Evolutionary conservation across 1,140 invertebrate species (phyloP), one percentile per base, ranked within the genome.

Genomic region (Callitettix versicolor): DNA sequence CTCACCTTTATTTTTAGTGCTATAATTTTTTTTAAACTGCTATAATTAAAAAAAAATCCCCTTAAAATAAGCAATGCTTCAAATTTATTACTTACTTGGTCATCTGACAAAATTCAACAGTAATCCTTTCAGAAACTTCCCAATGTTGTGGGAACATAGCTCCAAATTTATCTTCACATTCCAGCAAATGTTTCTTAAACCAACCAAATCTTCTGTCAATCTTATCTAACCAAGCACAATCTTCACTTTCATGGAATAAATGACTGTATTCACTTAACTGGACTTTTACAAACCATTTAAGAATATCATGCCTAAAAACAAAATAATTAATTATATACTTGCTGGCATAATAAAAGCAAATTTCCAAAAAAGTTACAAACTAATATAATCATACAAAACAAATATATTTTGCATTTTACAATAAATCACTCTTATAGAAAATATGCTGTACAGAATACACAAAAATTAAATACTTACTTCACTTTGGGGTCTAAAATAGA

Each of bases 171-270:
- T 95, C 88, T 69, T 99, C 95, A 73, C 98, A 98, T 60, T 95
- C 87, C 0, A 98, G 79, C n/a, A 98, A 72, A 69, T 95, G 91
- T 24, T 86, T 80, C 66, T 98, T 97, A n/a, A 98, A 84, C 96
- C 96, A 99, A 1, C 85, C 82, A 71, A 95, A 97, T 30, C 96
- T 76, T 55, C 89, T 83, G 69, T 99, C 95, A 36, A 99, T 81
- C 73, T 95, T 95, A 66, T 97, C 90, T 36, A 99, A 70, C 95
- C 96, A 98, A 1, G 92, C 91, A 34, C 83, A 84, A 70, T 98
- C 95, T 72, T 98, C 92, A 69, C 90, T 91, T 63, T 93, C 87
- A 58, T 92, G 85, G 73, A 97, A 99, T 34, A 99, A 72, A 63
- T 96, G 90, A 20, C 79, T 76, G 67, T 99, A 99, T 69, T 99